phyloP scores from a whole-genome alignment of 2,797 vertebrate species.

The Siniperca scherzeri region DNA sequence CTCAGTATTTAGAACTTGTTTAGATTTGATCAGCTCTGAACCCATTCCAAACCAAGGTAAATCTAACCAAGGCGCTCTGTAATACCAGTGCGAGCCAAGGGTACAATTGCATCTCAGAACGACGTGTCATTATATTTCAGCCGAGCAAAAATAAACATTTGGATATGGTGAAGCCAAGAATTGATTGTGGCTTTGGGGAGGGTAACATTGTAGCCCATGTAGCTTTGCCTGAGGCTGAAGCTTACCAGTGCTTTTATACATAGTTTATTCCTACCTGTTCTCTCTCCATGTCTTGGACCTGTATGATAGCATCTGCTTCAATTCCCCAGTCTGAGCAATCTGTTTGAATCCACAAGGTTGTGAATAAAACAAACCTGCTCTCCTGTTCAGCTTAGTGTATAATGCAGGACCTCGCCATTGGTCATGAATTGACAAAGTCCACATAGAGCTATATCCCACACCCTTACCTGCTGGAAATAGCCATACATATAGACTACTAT shows the following conservation, averaged over 20 bases:
- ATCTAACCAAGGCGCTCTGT: conserved; percentile 49
- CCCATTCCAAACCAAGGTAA: conserved; percentile 62
- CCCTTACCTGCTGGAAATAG: conserved; percentile 83
- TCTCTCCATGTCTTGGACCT: conserved; percentile 83
- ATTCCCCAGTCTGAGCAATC: conserved; percentile 84
- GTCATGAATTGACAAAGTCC: conserved; percentile 87
- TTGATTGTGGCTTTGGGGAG: conserved; percentile 85
- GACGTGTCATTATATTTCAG: conserved; percentile 80
- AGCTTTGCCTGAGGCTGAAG: conserved; percentile 82
- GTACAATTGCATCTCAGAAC: conserved; percentile 76
- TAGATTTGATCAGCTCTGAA: conserved; percentile 64
- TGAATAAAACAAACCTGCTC: conserved; percentile 87
- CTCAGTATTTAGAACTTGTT: conserved; percentile 65
- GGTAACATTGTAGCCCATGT: conserved; percentile 80
- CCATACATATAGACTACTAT: conserved; percentile 67
- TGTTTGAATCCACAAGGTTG: conserved; percentile 85
- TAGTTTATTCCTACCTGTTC: conserved; percentile 86
- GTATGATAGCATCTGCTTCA: conserved; percentile 82
- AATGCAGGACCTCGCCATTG: conserved; percentile 87
- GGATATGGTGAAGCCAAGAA: conserved; percentile 82
- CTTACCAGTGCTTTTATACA: conserved; percentile 86
- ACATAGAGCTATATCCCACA: conserved; percentile 79
- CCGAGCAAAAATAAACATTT: conserved; percentile 84
- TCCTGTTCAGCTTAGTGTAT: conserved; percentile 84
- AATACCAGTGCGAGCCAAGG: conserved; percentile 68